Conservation (phyloP, 1,140 invertebrate species). For the Drosophila sturtevanti region DNA sequence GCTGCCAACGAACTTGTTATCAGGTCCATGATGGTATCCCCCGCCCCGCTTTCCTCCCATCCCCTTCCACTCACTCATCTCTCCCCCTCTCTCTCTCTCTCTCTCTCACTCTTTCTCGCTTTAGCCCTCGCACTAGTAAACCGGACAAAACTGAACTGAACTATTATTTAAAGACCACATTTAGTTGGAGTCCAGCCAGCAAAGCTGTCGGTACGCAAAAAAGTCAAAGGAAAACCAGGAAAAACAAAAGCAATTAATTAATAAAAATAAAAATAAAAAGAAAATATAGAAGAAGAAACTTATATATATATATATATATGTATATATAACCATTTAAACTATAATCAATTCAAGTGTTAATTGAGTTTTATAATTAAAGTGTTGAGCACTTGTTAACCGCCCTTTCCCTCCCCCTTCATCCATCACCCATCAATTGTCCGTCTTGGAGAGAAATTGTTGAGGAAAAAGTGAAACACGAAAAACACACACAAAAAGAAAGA, state of each 20-base stretch:
- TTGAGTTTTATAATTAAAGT: slow-evolving; percentile 64
- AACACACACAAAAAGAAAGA: background rate
- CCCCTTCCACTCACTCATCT: too few relatives aligned
- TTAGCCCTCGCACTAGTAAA: background rate
- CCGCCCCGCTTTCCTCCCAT: background rate
- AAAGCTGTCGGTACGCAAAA: slow-evolving; percentile 62
- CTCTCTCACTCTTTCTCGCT: background rate
- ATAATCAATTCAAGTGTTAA: slow-evolving; percentile 46
- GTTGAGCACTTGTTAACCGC: background rate
- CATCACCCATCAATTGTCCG: slow-evolving; percentile 33
- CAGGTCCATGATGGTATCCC: slow-evolving; percentile 24
- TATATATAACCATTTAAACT: background rate
- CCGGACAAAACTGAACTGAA: slow-evolving; percentile 23
- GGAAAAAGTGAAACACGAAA: too few relatives aligned
- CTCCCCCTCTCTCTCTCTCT: too few relatives aligned
- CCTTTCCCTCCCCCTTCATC: background rate
- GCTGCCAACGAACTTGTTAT: slow-evolving; percentile 57
- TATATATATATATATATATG: too few relatives aligned
- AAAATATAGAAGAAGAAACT: background rate
- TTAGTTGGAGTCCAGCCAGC: slow-evolving; percentile 67
- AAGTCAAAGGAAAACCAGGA: background rate
- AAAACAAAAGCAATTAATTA: background rate
- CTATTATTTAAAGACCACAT: slow-evolving; percentile 33
- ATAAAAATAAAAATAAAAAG: background rate
- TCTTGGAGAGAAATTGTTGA: too few relatives aligned